phyloP scores from a whole-genome alignment of 1,140 invertebrate species.

The Drosophila tristis region DNA sequence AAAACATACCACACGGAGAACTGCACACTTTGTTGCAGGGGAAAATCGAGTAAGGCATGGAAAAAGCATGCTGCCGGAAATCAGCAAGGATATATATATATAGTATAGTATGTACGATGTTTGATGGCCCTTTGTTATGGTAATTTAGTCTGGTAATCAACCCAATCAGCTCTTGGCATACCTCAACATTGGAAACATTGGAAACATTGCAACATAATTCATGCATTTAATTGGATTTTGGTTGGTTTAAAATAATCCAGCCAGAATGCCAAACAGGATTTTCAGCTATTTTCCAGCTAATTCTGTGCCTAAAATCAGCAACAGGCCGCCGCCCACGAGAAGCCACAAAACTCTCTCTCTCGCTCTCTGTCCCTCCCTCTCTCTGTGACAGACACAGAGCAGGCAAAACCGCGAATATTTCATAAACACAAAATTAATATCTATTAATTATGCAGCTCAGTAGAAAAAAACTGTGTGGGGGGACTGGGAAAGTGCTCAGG shows the following conservation, averaged over 20 bases:
- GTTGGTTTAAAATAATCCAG: conserved; percentile 23
- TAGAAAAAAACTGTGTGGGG: neutral
- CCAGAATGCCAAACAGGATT: neutral
- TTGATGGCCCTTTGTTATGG: neutral
- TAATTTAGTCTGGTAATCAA: conserved; percentile 16
- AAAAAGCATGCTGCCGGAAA: too few relatives aligned
- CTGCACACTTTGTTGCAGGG: conserved; percentile 16
- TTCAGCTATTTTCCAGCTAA: neutral
- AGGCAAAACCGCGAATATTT: conserved; percentile 51
- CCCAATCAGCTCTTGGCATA: neutral
- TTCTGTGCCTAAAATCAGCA: too few relatives aligned
- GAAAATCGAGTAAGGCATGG: neutral
- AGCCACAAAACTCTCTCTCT: conserved; percentile 18
- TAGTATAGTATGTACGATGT: too few relatives aligned
- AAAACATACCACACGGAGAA: neutral
- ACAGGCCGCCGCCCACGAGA: neutral
- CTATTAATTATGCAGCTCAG: conserved; percentile 45
- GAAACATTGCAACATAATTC: conserved; percentile 3
- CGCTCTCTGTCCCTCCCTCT: too few relatives aligned
- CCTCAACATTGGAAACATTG: conserved; percentile 32
- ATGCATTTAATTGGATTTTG: conserved; percentile 44
- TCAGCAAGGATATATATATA: too few relatives aligned
- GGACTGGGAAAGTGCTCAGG: neutral
- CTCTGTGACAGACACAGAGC: conserved; percentile 15
- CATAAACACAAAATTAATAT: conserved; percentile 39